Evolutionary conservation across 2,888 invertebrate species (phyloP).

Genomic region (Eupithecia abbreviata): DNA sequence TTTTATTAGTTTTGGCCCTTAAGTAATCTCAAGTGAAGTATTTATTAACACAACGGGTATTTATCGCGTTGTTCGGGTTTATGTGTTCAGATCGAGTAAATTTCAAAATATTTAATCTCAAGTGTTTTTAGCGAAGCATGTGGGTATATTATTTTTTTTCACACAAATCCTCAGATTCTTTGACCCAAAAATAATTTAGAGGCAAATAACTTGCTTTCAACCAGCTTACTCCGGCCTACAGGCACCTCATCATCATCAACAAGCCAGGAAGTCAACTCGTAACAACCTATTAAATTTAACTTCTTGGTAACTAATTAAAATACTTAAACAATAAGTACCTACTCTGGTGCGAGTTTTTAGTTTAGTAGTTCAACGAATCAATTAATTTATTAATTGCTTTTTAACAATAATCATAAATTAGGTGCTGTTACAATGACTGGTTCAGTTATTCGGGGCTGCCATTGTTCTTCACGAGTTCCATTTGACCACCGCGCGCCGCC

Average conservation of each 20-base stretch:
- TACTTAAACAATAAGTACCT: background rate
- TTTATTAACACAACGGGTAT: no score
- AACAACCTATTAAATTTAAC: background rate
- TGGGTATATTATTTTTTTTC: background rate
- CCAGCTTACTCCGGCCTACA: background rate
- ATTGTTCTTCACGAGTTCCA: constrained; percentile 26
- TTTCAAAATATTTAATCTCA: no score
- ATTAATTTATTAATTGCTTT: constrained; percentile 18
- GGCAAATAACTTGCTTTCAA: background rate
- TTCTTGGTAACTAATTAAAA: background rate
- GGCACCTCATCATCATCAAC: background rate
- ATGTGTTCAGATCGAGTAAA: no score
- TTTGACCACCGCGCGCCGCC: background rate
- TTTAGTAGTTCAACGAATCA: constrained; percentile 21
- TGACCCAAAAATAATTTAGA: background rate
- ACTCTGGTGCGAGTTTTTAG: background rate
- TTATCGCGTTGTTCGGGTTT: no score
- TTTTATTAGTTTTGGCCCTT: background rate
- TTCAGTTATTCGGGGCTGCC: constrained; percentile 18
- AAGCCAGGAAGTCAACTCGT: background rate
- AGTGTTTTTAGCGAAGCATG: background rate
- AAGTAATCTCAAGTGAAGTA: background rate
- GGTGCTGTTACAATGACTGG: constrained; percentile 22
- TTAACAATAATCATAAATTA: constrained; percentile 27
- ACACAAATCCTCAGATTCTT: background rate